Percentiles rank a stretch among this genome's conserved stretches.
phyloP scores from a whole-genome alignment of 2,113 vertebrate species.

The Lasiurus cinereus region DNA sequence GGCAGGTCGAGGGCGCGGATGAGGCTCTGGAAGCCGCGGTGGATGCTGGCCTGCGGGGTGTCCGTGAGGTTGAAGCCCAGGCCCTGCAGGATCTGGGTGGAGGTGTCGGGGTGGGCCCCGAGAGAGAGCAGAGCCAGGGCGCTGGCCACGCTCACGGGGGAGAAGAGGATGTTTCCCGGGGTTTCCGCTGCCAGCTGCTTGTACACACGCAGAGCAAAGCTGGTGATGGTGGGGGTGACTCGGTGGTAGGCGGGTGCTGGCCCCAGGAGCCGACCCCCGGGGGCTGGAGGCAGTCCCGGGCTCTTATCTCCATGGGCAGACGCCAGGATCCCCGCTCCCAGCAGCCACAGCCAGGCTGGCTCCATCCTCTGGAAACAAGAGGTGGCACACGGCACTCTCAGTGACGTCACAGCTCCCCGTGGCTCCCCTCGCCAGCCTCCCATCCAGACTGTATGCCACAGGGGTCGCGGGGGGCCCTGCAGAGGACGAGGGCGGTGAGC shows the following conservation, averaged over 20 bases:
- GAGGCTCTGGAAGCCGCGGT: conserved; percentile 87
- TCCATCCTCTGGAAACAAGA: conserved; percentile 76
- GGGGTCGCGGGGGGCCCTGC: not conserved
- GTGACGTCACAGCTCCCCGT: accelerated
- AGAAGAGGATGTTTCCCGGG: conserved; percentile 90
- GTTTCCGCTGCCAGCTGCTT: conserved; percentile 79
- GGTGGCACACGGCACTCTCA: accelerated
- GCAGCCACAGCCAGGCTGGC: conserved; percentile 81
- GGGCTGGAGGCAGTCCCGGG: not conserved
- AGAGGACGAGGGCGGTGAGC: not conserved
- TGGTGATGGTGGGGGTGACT: conserved; percentile 84
- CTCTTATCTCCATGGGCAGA: conserved; percentile 33
- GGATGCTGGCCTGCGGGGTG: conserved; percentile 80
- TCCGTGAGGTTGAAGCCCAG: conserved; percentile 88
- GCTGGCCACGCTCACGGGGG: conserved; percentile 88
- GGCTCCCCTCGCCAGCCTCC: not conserved
- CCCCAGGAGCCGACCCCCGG: not conserved
- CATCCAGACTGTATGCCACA: not conserved
- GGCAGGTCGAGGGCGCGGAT: conserved; percentile 85
- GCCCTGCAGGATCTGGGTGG: conserved; percentile 86
- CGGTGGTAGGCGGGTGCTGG: conserved; percentile 27
- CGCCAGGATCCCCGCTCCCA: conserved; percentile 74
- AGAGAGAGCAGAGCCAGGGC: conserved; percentile 89
- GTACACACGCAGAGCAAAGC: conserved; percentile 90
- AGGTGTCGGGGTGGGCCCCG: conserved; percentile 84